Conservation (phyloP, 2,113 vertebrate genomes). For the Prunella fulvescens region DNA sequence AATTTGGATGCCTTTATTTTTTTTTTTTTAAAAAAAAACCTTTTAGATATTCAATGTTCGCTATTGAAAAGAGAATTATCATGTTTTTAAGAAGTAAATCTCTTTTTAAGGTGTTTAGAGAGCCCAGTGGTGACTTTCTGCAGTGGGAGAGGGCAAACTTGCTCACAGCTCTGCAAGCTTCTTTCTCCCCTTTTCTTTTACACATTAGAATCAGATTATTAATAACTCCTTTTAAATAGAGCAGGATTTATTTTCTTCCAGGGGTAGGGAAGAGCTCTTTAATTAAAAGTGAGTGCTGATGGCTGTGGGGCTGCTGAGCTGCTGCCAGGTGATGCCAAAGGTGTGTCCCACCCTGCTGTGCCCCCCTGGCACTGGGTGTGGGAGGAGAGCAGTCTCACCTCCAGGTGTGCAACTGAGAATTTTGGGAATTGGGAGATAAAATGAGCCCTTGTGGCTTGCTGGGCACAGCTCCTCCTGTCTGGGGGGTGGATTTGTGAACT, state of each 20-base stretch:
- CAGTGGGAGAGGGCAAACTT: background rate
- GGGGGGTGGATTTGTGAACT: background rate
- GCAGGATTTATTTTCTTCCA: background rate
- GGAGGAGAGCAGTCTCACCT: background rate
- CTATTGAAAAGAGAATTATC: background rate
- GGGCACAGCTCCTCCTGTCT: background rate
- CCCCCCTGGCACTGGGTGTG: background rate
- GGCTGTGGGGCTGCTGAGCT: background rate
- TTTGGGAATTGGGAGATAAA: background rate
- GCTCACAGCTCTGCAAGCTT: background rate
- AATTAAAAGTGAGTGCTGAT: background rate
- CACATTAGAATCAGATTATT: slow-evolving; percentile 14
- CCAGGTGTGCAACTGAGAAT: background rate
- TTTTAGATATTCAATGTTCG: background rate
- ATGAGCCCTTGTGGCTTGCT: background rate
- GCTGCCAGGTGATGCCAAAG: background rate
- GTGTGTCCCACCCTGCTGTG: background rate
- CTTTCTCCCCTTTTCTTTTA: background rate
- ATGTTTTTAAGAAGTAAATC: background rate
- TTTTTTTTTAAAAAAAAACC: background rate
- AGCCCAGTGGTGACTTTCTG: background rate
- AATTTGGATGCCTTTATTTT: background rate
- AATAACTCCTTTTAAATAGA: slow-evolving; percentile 51
- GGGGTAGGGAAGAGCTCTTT: background rate
- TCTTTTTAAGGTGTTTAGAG: background rate